phyloP scores from a whole-genome alignment of 2,888 invertebrate species.

The Callosobruchus maculatus region DNA sequence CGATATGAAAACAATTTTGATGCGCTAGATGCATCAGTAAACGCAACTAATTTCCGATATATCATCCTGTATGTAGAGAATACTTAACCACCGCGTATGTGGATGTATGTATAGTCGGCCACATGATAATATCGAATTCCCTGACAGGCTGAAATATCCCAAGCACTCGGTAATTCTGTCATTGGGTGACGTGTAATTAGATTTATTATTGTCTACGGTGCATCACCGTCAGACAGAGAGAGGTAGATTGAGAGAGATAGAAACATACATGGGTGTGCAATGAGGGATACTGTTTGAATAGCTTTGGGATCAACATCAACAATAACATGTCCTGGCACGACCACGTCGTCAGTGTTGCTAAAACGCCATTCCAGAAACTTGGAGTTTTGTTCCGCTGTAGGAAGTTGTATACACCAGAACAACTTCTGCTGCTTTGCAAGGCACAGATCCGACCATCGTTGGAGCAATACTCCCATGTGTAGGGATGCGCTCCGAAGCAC shows the following conservation, averaged over 20 bases:
- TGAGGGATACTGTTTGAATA: no score
- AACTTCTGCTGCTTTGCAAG: no score
- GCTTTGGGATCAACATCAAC: no score
- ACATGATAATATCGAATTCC: constrained; percentile 27
- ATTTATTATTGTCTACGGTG: constrained; percentile 22
- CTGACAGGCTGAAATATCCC: constrained; percentile 26
- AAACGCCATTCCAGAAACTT: no score
- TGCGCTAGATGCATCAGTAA: neutral
- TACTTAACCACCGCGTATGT: neutral
- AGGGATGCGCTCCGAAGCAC: no score
- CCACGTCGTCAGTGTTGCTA: no score
- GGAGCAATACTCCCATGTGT: no score
- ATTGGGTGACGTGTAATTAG: constrained; percentile 30
- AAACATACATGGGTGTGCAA: neutral
- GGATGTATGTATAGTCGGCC: constrained; percentile 3
- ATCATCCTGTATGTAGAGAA: neutral
- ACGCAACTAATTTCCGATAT: neutral
- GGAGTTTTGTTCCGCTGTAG: no score
- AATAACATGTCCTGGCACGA: no score
- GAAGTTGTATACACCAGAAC: no score
- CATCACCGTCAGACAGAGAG: neutral
- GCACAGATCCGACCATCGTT: no score
- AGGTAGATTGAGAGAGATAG: neutral
- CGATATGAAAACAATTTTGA: neutral
- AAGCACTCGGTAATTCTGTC: constrained; percentile 29